Evolutionary conservation across 2,113 vertebrate genomes (phyloP).

Genomic region (Pterocles burchelli): DNA sequence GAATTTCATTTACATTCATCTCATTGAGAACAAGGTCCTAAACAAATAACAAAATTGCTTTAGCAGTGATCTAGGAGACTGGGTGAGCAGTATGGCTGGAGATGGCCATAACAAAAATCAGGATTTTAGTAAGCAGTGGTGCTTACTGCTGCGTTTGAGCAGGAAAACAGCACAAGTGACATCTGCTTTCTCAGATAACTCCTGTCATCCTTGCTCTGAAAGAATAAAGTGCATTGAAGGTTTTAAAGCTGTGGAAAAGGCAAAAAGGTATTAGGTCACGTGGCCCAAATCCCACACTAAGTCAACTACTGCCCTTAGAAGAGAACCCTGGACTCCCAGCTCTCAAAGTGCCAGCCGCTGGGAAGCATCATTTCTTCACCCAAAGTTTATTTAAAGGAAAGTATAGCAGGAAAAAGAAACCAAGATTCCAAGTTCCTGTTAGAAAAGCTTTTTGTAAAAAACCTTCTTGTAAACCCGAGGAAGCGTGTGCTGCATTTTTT

Average conservation of each 20-base stretch:
- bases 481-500: background rate
- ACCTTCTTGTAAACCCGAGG: background rate
- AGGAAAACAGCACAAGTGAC: background rate
- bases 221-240: background rate
- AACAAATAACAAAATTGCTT: background rate
- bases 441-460: background rate
- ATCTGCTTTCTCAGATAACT: conserved; percentile 24
- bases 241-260: conserved; percentile 6
- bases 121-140: background rate
- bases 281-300: background rate
- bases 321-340: background rate
- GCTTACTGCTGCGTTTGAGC: background rate
- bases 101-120: background rate
- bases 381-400: background rate
- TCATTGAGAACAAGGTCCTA: background rate
- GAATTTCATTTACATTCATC: background rate
- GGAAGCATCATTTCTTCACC: background rate
- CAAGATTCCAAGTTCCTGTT: background rate
- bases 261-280: background rate
- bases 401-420: background rate
- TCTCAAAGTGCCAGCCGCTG: background rate
- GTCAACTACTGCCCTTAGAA: background rate
- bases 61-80: background rate
- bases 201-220: background rate
- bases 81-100: background rate